phyloP scores from a whole-genome alignment of 2,888 invertebrate species.

The Globia sparganii region DNA sequence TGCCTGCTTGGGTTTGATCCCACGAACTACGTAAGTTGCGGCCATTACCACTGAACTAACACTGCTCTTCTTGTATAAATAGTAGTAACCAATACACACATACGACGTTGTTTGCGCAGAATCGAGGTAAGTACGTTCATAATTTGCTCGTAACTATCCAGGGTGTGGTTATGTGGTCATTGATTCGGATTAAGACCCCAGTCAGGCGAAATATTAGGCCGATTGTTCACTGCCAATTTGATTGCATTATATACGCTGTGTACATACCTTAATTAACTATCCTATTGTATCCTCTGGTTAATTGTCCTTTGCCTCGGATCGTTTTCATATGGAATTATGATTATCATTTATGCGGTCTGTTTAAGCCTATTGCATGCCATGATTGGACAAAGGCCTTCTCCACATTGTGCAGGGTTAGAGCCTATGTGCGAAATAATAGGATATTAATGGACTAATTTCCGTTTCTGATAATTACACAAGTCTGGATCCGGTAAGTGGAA shows the following conservation, averaged over 20 bases:
- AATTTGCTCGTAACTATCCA: slow-evolving; percentile 40
- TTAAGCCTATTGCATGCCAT: slow-evolving; percentile 15
- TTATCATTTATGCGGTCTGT: slow-evolving; percentile 13
- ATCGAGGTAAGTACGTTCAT: slow-evolving; percentile 49
- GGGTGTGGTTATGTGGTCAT: slow-evolving; percentile 51
- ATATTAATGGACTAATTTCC: not conserved
- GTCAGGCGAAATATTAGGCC: slow-evolving; percentile 61
- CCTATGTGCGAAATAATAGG: slow-evolving; percentile 8
- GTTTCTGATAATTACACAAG: not conserved
- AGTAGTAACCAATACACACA: slow-evolving; percentile 13
- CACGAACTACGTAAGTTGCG: not conserved
- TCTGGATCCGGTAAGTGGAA: not conserved
- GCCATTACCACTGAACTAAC: not conserved
- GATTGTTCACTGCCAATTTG: slow-evolving; percentile 55
- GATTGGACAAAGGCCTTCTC: slow-evolving; percentile 15
- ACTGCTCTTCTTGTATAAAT: not conserved
- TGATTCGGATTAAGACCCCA: slow-evolving; percentile 58
- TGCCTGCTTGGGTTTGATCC: not conserved
- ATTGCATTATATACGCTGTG: slow-evolving; percentile 34
- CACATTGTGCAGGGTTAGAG: not conserved
- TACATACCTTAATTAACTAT: slow-evolving; percentile 30
- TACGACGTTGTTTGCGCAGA: slow-evolving; percentile 25
- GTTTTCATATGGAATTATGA: slow-evolving; percentile 30
- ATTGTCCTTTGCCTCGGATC: slow-evolving; percentile 21
- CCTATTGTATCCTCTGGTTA: slow-evolving; percentile 20